phyloP scores from a whole-genome alignment of 1,140 invertebrate genomes.

The Trinorchestia longiramus region DNA sequence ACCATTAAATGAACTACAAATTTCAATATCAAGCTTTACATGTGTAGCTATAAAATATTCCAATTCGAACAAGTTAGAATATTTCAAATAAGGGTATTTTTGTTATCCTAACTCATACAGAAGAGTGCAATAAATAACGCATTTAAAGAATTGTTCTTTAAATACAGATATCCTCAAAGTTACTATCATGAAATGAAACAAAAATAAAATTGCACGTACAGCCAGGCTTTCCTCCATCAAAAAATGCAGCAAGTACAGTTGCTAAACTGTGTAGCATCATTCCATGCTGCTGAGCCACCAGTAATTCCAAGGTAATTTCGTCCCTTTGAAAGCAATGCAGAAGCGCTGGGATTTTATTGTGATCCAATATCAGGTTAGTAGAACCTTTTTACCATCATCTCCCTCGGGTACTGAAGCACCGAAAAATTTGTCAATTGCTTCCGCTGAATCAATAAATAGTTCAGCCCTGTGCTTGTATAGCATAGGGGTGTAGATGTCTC shows the following conservation, averaged over 20 bases:
- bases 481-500: background rate
- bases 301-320: constrained; percentile 27
- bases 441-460: background rate
- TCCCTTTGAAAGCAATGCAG: constrained; percentile 3
- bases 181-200: background rate
- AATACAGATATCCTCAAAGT: background rate
- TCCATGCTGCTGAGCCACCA: background rate
- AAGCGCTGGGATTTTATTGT: constrained; percentile 2
- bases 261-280: background rate
- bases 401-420: background rate
- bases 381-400: background rate
- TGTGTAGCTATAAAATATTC: too few species aligned
- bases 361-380: background rate
- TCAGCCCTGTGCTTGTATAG: background rate
- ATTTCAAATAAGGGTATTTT: too few species aligned
- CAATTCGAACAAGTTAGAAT: too few species aligned
- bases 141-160: background rate
- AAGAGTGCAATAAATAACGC: background rate
- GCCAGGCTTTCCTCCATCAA: background rate
- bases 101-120: too few species aligned
- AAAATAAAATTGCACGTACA: background rate
- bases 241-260: background rate
- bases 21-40: too few species aligned
- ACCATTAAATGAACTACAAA: too few species aligned
- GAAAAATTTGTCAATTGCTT: background rate